Base-by-base conservation (phyloP, 2,113 vertebrate species). In the Dromaius novaehollandiae region DNA sequence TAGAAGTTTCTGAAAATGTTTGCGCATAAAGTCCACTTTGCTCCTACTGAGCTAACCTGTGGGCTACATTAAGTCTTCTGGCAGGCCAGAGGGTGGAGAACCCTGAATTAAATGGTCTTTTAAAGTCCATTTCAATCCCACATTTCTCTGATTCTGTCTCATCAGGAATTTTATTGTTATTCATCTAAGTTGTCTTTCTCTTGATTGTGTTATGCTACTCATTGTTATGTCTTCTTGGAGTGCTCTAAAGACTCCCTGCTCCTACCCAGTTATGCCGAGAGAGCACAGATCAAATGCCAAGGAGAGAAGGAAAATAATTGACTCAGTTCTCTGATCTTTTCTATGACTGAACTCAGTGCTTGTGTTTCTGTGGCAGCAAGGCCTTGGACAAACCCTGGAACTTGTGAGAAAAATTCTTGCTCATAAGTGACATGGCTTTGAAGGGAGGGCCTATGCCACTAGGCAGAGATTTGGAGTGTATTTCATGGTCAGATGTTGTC, bases 311-410 rank as follows among this genome's bases (percentile, higher is more conserved):
- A 46, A 48, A 20, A 18, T 42, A 25, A n/a, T 70, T 18, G 44
- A 32, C 44, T 64, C 25, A 80, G 42, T 73, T 71, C 44, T 61
- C 42, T 60, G 16, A 42, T 73, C 38, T 50, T 80, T 58, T 56
- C 69, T n/a, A 34, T 60, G 21, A 46, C 40, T 73, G 70, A 48
- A 20, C 68, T 34, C 17, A 73, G 32, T 64, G n/a, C 30, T 24
- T 61, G 48, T 79, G 38, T 55, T 58, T 63, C 70, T 80, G 38
- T 38, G 61, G 86, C n/a, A 25, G 36, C 13, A 34, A 44, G 38
- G 44, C 44, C 98, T 97, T 5, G 98, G 97, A 56, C 98, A 97
- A 88, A 98, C 98, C 85, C 95, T 96, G 89, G 97, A 38, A 38
- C 38, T 38, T 38, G 38, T 38, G 38, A 38, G 38, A 38, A 38